Evolutionary conservation across 1,140 invertebrate genomes (phyloP), one percentile per base, ranked within the genome.

Genomic region (Zophobas morio): DNA sequence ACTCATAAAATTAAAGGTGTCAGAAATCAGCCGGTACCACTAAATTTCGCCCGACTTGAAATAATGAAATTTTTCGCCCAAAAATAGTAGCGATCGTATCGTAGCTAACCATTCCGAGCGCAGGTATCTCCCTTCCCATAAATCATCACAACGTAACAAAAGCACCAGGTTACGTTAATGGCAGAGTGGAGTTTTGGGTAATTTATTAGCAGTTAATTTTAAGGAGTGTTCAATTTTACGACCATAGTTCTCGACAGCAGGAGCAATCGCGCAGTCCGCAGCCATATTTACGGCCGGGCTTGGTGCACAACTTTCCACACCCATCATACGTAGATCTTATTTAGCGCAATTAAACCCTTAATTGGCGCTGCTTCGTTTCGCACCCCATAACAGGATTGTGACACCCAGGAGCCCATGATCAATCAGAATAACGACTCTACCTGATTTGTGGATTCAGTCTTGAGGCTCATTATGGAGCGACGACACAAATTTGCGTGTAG

Each of bases 151-250:
- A 46, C 20, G 53, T 42, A 57, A 74, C 72, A 74, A 74, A 74
- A 74, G 72, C 51, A 54, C 72, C 72, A 74, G 72, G 72, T 74
- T 74, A 57, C 81, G 79, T 81, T 83, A 82, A 83, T 84, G 81
- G 82, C 78, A 78, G 74, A 78, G 70, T 74, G 78, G 79, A 81
- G 78, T 80, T 72, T 78, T 74, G 66, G 80, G 80, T 84, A 83
- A 84, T 84, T 84, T 84, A 84, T 84, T 82, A 83, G 80, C 83
- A 81, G 81, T 83, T 84, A 84, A 83, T 84, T 84, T 82, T 83
- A 83, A 84, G 83, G 83, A 83, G 81, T 81, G 82, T 82, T 84
- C 83, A 80, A 82, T 83, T 83, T 82, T 82, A 82, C 81, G 79
- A 81, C 74, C 80, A 75, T 74, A 81, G 78, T 79, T 79, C 75